These are phyloP conservation scores for Clanis bilineata DNA, from an alignment of 2,888 invertebrate species.

Conservation along the genomic window DNA sequence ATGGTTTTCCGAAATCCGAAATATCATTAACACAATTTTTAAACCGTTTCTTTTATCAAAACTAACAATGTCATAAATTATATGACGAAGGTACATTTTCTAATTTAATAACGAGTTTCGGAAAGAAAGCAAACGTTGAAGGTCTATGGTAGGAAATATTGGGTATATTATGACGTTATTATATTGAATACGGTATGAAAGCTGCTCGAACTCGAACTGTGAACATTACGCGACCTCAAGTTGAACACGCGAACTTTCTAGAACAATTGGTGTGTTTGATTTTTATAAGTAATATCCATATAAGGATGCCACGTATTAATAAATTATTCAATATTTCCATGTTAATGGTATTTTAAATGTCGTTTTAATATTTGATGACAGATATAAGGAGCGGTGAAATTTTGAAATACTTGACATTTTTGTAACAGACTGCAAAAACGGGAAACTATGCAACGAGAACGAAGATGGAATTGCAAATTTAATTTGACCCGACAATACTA, in stretches of 20 bases:
- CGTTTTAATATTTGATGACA: not conserved
- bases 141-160: not conserved
- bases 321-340: no score
- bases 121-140: not conserved
- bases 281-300: not conserved
- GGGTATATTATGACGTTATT: conserved; percentile 5
- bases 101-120: not conserved
- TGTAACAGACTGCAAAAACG: not conserved
- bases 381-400: not conserved
- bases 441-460: not conserved
- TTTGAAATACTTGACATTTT: not conserved
- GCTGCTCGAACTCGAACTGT: no score
- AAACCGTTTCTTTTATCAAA: not conserved
- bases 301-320: not conserved
- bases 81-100: not conserved
- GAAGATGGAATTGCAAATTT: not conserved
- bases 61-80: not conserved
- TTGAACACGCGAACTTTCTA: conserved; percentile 22
- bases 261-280: conserved; percentile 1
- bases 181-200: conserved; percentile 22
- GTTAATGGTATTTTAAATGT: not conserved
- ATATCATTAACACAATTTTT: not conserved
- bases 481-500: not conserved
- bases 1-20: not conserved
- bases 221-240: conserved; percentile 21